Evolutionary conservation across 2,113 vertebrate species (phyloP), one percentile per base, ranked within the genome.

Genomic region (Heterotis niloticus): DNA sequence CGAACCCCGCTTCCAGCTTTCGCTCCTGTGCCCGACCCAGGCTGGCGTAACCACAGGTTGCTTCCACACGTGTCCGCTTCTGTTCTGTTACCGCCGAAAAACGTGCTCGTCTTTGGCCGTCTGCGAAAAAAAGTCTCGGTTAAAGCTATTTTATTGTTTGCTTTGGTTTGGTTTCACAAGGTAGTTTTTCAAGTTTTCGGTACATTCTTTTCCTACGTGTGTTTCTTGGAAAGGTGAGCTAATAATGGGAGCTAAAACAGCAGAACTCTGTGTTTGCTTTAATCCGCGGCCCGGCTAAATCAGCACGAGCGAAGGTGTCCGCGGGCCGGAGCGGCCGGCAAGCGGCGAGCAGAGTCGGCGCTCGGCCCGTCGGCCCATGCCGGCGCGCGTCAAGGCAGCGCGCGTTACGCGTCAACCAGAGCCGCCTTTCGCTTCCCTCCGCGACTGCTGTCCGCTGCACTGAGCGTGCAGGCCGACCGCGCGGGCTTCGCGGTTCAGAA

Each of bases 101-200:
- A 75, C 11, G 57, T 18, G 18, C 10, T 10, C 17, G 17, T 23
- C 62, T 60, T 14, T 16, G 28, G 28, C 28, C 29, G 28, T 44
- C 77, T 71, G 78, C 65, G n/a, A 57, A 83, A 80, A 84, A 85
- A 86, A 76, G 78, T 71, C 70, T 82, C 83, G 81, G 88, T 87
- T 85, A 88, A 12, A 10, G 20, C 81, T 88, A 7, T 88, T 86
- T 86, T 26, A 67, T 70, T 83, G 77, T 87, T 85, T 89, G 81
- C 89, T 88, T 80, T 85, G 79, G 82, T 75, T 75, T 75, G 57
- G 24, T 52, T 68, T 68, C 76, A 29, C 52, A 34, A 83, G 75
- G 54, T 5, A 26, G 57, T 85, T 84, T 87, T 88, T 85, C 78
- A 77, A 54, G 70, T 59, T 85, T 87, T 86, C 81, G 57, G 64